These are phyloP conservation scores for Caiman crocodilus DNA, from an alignment of 2,797 vertebrate genomes.

Conservation along the genomic window DNA sequence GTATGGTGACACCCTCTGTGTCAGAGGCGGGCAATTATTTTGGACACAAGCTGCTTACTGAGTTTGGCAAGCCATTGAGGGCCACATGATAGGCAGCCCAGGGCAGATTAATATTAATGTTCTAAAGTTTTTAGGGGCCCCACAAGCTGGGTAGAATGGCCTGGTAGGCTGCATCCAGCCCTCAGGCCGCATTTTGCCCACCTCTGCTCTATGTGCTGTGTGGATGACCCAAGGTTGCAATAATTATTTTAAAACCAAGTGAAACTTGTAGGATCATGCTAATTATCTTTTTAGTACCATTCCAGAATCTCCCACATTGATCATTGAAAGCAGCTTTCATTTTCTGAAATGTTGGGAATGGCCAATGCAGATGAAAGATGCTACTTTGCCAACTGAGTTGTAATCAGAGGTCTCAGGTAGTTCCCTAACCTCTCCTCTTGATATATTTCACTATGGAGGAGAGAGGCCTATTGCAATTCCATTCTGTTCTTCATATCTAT, in stretches of 20 bases:
- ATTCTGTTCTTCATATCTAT: neutral
- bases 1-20: no score
- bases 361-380: neutral
- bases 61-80: no score
- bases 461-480: neutral
- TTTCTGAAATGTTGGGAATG: neutral
- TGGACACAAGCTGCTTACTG: no score
- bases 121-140: no score
- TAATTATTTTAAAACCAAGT: rapidly evolving
- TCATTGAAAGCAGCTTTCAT: neutral
- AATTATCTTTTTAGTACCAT: neutral
- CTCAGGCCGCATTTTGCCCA: no score
- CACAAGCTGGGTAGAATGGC: no score
- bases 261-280: neutral
- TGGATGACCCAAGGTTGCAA: neutral
- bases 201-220: neutral
- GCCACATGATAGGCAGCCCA: no score
- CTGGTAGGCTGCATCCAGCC: no score
- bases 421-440: neutral
- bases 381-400: neutral
- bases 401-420: neutral
- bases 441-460: neutral
- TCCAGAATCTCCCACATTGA: neutral
- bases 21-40: no score
- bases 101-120: no score